Conservation (phyloP, 92 coral and sea anemone species). For the Chrysogorgia sp. region DNA sequence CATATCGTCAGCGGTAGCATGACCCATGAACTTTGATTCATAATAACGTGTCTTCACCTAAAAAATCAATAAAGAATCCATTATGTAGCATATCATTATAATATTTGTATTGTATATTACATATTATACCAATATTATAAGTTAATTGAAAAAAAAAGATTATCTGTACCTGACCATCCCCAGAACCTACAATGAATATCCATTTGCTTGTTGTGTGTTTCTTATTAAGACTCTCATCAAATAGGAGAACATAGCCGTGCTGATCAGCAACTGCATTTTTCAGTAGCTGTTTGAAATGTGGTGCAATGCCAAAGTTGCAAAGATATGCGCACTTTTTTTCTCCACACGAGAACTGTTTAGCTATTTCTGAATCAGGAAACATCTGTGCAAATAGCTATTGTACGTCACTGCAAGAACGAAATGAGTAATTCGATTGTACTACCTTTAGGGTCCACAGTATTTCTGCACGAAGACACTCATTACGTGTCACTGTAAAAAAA, state of each 20-base stretch:
- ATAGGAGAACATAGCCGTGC: constrained; percentile 31
- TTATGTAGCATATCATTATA: not conserved
- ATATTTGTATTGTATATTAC: not conserved
- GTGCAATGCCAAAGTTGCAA: constrained; percentile 43
- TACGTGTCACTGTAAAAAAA: constrained; percentile 1
- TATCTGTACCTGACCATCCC: constrained; percentile 34
- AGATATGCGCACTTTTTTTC: constrained; percentile 37
- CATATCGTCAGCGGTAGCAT: constrained; percentile 67
- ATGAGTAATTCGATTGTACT: constrained; percentile 46
- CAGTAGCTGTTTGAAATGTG: constrained; percentile 40
- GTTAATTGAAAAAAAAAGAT: not conserved
- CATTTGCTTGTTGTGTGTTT: constrained; percentile 49
- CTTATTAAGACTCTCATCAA: constrained; percentile 52
- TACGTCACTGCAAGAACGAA: constrained; percentile 41
- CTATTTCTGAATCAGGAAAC: constrained; percentile 44
- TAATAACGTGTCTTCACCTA: constrained; percentile 47
- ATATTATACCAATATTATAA: no score
- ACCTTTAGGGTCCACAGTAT: constrained; percentile 43
- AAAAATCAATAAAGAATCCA: constrained; percentile 6
- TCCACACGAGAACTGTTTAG: constrained; percentile 37
- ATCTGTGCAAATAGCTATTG: constrained; percentile 36
- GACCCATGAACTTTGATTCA: constrained; percentile 53
- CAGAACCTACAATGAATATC: constrained; percentile 49
- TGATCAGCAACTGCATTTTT: constrained; percentile 36
- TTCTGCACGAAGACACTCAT: constrained; percentile 40